Base-by-base conservation (phyloP, 2,888 invertebrate species). In the Eupithecia vulgata region DNA sequence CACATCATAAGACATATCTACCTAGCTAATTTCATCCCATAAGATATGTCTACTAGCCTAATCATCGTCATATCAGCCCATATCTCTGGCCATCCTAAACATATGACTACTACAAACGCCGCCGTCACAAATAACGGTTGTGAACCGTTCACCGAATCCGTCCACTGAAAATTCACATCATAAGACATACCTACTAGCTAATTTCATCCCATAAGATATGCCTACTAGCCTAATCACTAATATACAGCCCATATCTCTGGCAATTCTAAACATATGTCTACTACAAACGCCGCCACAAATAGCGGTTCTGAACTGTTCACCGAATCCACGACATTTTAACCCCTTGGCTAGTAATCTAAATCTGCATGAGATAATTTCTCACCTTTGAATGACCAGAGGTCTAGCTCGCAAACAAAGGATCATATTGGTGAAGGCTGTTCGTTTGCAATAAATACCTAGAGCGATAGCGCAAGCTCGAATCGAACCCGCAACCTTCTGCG, bases 361-460 rank as follows among this genome's bases (percentile, higher is more conserved):
- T 57, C 13, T 25, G 57, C 57, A 13, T 57, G 5, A 25, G 57
- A 25, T 57, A 25, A 12, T 25, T 57, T 57, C 57, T 13, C 57
- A 57, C 57, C 57, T 57, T 37, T 45, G 48, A 67, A 34, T 48
- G 48, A 48, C 30, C 25, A 48, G 67, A 64, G 65, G 65, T 37
- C 65, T 42, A 42, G 5, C 40, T 21, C 34, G 59, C 70, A 48
- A 68, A 75, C 72, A 75, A 74, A 76, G 82, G 79, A 82, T 84
- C 83, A 81, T 81, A 81, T 81, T 80, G 81, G 86, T 83, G 84
- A 82, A 80, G 80, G 85, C 84, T 85, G 86, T 88, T 87, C 87
- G 87, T 88, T 84, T 86, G 87, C 89, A 91, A 93, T 93, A 93
- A 93, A 93, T 91, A 92, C 87, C 88, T 92, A 92, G 91, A 90